Percentiles rank a stretch among this genome's conserved stretches.
These are phyloP conservation scores for Salminus brasiliensis DNA, from an alignment of 2,113 vertebrate genomes.

Conservation along the genomic window DNA sequence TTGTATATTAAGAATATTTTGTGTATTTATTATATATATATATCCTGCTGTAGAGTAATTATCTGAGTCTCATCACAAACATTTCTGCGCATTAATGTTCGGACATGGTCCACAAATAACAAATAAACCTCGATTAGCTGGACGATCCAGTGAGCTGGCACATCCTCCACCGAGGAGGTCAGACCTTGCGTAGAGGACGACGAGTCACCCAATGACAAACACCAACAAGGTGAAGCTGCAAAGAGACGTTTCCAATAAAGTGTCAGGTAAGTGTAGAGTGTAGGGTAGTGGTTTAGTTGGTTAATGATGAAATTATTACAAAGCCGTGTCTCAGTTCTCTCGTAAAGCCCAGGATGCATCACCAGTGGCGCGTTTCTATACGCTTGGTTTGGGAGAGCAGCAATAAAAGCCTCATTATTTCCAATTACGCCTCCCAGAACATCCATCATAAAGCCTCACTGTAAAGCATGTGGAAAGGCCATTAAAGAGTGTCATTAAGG, in stretches of 20 bases:
- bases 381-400: conserved; percentile 59
- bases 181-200: too few relatives aligned
- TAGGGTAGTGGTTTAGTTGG: neutral
- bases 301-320: neutral
- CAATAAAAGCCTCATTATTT: conserved; percentile 72
- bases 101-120: too few relatives aligned
- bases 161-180: too few relatives aligned
- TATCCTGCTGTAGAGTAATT: too few relatives aligned
- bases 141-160: too few relatives aligned
- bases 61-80: too few relatives aligned
- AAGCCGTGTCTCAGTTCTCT: neutral
- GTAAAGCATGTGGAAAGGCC: conserved; percentile 63
- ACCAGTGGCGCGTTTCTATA: conserved; percentile 51
- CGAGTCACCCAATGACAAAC: too few relatives aligned
- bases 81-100: too few relatives aligned
- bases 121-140: too few relatives aligned
- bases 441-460: conserved; percentile 73
- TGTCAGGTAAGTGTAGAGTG: neutral
- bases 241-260: neutral
- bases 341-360: neutral
- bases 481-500: conserved; percentile 73
- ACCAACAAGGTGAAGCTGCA: neutral
- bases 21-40: too few relatives aligned
- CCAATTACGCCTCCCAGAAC: conserved; percentile 71
- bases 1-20: too few relatives aligned